A percentile compares a stretch with the other conserved stretches of the same genome.
phyloP scores from a whole-genome alignment of 2,888 invertebrate genomes.

The Agrilus cyanescens region DNA sequence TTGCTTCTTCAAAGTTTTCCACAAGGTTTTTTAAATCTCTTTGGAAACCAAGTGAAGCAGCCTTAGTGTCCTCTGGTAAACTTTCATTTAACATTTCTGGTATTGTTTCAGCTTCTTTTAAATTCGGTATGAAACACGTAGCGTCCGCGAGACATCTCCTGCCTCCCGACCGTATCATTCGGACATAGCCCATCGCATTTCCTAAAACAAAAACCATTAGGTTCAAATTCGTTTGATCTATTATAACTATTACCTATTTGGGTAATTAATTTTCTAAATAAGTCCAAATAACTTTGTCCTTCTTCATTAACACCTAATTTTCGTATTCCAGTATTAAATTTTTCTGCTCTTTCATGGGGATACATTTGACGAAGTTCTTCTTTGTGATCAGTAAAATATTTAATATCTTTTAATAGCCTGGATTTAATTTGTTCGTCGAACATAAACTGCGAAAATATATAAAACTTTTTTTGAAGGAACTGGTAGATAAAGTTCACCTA shows the following conservation, averaged over 20 bases:
- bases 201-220: constrained; percentile 31
- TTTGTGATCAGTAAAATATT: constrained; percentile 68
- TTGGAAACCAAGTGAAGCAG: constrained; percentile 62
- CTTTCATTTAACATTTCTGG: constrained; percentile 47
- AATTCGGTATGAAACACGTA: constrained; percentile 76
- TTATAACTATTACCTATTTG: constrained; percentile 60
- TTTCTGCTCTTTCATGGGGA: constrained; percentile 84
- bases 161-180: constrained; percentile 88
- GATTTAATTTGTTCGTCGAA: constrained; percentile 98
- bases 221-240: constrained; percentile 2
- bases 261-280: constrained; percentile 82
- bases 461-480: constrained; percentile 85
- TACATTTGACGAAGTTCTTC: constrained; percentile 55
- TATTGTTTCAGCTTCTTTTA: constrained; percentile 38
- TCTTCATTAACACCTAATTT: constrained; percentile 73
- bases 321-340: constrained; percentile 83
- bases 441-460: constrained; percentile 91
- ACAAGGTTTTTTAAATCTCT: constrained; percentile 66
- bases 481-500: constrained; percentile 80
- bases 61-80: constrained; percentile 47
- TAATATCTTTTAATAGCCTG: constrained; percentile 76
- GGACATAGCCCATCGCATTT: constrained; percentile 91
- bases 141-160: constrained; percentile 86
- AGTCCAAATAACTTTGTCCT: constrained; percentile 81
- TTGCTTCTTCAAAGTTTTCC: constrained; percentile 43